phyloP scores from a whole-genome alignment of 2,797 vertebrate genomes.

The Sphenodon punctatus region DNA sequence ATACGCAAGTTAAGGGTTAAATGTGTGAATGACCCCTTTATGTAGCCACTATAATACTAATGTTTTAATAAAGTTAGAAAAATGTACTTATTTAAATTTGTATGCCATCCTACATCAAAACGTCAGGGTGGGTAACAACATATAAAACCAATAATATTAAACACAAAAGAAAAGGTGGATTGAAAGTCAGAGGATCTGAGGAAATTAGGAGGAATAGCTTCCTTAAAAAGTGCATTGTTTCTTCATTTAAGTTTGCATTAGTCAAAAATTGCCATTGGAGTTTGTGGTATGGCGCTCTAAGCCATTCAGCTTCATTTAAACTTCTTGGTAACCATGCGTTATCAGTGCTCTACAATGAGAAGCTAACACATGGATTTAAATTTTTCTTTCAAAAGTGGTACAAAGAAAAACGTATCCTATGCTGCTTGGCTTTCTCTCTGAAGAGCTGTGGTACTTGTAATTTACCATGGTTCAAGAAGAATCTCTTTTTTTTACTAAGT shows the following conservation, averaged over 20 bases:
- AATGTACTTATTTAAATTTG: no score
- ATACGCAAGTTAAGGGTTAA: no score
- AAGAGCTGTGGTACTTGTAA: neutral
- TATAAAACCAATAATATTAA: no score
- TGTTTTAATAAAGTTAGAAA: no score
- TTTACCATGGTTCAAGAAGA: neutral
- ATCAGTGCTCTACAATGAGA: neutral
- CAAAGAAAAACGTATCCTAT: neutral
- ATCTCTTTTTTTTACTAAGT: neutral
- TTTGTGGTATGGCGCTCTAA: neutral
- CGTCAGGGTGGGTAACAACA: no score
- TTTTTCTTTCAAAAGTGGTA: neutral
- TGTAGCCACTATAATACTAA: no score
- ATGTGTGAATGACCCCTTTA: no score
- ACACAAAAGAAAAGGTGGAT: no score
- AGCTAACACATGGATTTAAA: no score
- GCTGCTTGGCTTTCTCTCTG: neutral
- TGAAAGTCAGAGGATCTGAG: neutral
- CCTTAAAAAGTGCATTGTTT: neutral
- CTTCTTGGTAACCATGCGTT: neutral
- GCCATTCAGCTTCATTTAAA: neutral
- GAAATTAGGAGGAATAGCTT: neutral
- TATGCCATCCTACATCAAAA: no score
- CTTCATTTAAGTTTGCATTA: neutral
- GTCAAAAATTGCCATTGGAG: neutral